These are phyloP conservation scores for Cephus nigrinus DNA, from an alignment of 2,888 invertebrate species.

Conservation along the genomic window DNA sequence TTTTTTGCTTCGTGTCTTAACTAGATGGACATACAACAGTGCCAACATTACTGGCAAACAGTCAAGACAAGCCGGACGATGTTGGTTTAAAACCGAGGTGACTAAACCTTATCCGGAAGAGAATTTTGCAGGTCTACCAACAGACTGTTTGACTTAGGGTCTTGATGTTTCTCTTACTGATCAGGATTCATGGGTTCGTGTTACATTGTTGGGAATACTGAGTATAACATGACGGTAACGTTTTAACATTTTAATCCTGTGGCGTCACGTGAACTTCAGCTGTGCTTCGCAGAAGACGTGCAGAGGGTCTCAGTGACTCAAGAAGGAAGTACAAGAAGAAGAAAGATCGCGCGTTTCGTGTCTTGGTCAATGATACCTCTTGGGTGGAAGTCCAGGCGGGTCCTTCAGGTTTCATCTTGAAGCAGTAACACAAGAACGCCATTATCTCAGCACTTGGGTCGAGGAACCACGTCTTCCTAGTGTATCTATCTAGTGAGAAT, in stretches of 20 bases:
- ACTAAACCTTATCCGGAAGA: slow-evolving; percentile 30
- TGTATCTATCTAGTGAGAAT: not conserved
- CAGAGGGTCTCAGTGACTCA: not conserved
- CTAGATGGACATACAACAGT: not conserved
- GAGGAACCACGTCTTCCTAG: not conserved
- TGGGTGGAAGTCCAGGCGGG: not conserved
- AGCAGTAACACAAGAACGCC: not conserved
- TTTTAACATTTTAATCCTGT: not conserved
- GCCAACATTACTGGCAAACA: slow-evolving; percentile 30
- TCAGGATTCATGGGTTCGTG: not conserved
- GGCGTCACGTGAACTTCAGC: not conserved
- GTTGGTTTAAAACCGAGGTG: slow-evolving; percentile 29
- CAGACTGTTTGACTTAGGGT: not conserved
- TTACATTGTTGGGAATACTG: not conserved
- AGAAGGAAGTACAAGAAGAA: not conserved
- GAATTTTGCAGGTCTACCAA: not conserved
- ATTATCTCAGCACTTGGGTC: slow-evolving; percentile 1
- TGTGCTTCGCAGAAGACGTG: not conserved
- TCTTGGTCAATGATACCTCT: not conserved
- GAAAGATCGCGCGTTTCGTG: not conserved
- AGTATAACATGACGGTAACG: not conserved
- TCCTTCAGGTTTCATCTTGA: not conserved
- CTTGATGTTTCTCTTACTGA: not conserved
- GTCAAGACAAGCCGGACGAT: slow-evolving; percentile 29
- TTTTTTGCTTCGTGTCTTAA: not conserved